Conservation (phyloP, 1,140 invertebrate genomes). For the Bombyx mandarina region DNA sequence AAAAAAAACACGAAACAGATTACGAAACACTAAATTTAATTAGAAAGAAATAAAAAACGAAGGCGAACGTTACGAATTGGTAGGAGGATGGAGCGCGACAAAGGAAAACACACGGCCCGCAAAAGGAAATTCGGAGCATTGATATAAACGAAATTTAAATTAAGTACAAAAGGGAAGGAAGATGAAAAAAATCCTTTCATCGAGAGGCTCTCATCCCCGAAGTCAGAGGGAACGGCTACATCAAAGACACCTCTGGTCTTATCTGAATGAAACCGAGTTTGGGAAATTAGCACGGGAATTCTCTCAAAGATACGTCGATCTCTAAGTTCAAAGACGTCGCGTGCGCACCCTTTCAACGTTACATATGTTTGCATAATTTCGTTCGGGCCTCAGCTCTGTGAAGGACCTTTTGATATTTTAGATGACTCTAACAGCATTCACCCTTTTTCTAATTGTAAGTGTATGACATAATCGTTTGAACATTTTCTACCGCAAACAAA, state of each 20-base stretch:
- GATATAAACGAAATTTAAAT: slow-evolving; percentile 72
- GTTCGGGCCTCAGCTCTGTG: too few relatives aligned
- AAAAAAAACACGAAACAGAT: slow-evolving; percentile 41
- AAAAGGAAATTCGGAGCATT: slow-evolving; percentile 65
- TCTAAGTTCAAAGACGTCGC: slow-evolving; percentile 38
- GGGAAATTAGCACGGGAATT: slow-evolving; percentile 60
- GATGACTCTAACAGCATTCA: too few relatives aligned
- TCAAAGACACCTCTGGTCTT: slow-evolving; percentile 64
- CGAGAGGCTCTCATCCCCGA: slow-evolving; percentile 63
- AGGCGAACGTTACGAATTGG: slow-evolving; percentile 67
- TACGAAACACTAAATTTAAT: slow-evolving; percentile 68
- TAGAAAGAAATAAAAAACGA: slow-evolving; percentile 38
- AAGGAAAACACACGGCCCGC: slow-evolving; percentile 69
- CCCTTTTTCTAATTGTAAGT: too few relatives aligned
- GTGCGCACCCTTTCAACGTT: slow-evolving; percentile 56
- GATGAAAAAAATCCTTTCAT: slow-evolving; percentile 70
- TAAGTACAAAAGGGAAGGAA: slow-evolving; percentile 70
- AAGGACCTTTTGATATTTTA: too few relatives aligned
- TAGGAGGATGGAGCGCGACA: slow-evolving; percentile 66
- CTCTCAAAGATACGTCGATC: slow-evolving; percentile 19
- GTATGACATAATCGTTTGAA: too few relatives aligned
- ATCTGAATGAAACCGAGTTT: slow-evolving; percentile 63
- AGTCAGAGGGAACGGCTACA: slow-evolving; percentile 63
- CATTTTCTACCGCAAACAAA: too few relatives aligned
- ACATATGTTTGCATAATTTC: too few relatives aligned